Percentiles rank a stretch among this genome's conserved stretches.
Conservation (phyloP, 2,113 vertebrate species). For the Athene cunicularia region DNA sequence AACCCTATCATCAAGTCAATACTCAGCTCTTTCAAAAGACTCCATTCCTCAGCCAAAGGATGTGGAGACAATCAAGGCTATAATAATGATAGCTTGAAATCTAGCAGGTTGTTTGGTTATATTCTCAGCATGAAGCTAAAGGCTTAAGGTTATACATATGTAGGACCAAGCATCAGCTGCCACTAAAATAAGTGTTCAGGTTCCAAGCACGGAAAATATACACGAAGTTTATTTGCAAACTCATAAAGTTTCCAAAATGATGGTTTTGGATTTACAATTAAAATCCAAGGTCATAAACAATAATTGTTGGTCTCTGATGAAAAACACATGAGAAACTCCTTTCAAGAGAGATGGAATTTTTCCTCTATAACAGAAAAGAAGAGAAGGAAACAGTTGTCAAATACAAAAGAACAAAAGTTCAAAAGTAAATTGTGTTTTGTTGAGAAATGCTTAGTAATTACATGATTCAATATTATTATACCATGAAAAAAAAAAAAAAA, state of each 20-base stretch:
- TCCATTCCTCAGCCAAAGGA: neutral
- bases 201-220: neutral
- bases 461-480: neutral
- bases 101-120: neutral
- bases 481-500: neutral
- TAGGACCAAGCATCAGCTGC: neutral
- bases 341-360: neutral
- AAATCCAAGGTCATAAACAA: neutral
- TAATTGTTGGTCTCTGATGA: neutral
- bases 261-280: neutral
- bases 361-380: neutral
- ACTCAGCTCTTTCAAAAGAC: neutral
- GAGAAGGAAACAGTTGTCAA: neutral
- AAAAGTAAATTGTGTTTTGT: neutral
- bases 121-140: neutral
- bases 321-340: slow-evolving; percentile 11
- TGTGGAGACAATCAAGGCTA: neutral
- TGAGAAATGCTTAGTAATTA: slow-evolving; percentile 24
- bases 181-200: neutral
- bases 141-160: neutral
- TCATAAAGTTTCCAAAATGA: neutral
- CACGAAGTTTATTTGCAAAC: neutral
- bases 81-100: neutral
- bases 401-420: neutral
- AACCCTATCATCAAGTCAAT: neutral